phyloP scores from a whole-genome alignment of 2,888 invertebrate genomes.

The Lumbricus terrestris region DNA sequence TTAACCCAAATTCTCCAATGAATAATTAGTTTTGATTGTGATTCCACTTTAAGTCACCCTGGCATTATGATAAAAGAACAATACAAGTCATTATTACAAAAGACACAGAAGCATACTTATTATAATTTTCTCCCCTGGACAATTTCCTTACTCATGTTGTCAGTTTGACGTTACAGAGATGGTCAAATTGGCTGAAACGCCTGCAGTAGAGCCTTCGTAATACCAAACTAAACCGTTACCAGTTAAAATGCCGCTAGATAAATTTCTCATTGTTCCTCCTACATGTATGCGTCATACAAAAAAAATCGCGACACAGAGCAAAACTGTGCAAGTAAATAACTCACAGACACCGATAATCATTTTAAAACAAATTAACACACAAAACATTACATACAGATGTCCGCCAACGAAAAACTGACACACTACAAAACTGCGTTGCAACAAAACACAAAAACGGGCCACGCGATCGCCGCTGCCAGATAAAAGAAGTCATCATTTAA shows the following conservation, averaged over 20 bases:
- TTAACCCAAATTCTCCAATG: no score
- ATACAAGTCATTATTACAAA: no score
- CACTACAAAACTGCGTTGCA: background rate
- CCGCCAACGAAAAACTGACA: background rate
- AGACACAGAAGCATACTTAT: no score
- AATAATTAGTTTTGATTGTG: no score
- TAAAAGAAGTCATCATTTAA: background rate
- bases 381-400: background rate
- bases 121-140: no score
- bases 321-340: background rate
- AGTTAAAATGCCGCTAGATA: background rate
- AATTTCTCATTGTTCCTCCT: background rate
- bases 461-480: background rate
- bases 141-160: no score
- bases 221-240: background rate
- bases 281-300: background rate
- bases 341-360: background rate
- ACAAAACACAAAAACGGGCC: conserved; percentile 16
- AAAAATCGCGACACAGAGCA: background rate
- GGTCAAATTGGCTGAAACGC: no score
- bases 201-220: background rate
- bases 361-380: background rate
- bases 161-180: no score
- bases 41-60: no score
- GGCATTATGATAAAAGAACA: no score